Base-by-base conservation (phyloP, 2,113 vertebrate genomes). In the Lophius piscatorius region DNA sequence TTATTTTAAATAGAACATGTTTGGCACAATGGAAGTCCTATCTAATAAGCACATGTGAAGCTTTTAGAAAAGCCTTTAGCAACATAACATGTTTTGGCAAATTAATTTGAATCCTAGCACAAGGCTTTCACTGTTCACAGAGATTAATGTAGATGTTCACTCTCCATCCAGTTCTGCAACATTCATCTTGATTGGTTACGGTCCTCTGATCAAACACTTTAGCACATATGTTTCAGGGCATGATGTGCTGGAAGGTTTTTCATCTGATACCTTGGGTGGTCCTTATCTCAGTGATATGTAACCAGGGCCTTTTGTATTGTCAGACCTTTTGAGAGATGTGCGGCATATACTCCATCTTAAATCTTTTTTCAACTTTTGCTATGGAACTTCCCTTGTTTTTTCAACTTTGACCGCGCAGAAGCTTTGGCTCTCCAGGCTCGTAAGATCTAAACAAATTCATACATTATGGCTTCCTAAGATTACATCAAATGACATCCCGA, bases 201-300 rank as follows among this genome's bases (percentile, higher is more conserved):
- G 55, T 59, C 49, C 45, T 39, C 45, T 66, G 75, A 81, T 82
- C 76, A 78, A 83, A 76, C 48, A 35, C 28, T n/a, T 42, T 9
- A 50, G 68, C 68, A 74, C 71, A 55, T 71, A 65, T 74, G 70
- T 69, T 75, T 46, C 28, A 58, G 67, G 70, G 57, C 23, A 61
- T 77, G 56, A 80, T 81, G 61, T 50, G 48, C 74, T 68, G 68
- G 65, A 72, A 57, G 73, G 60, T 61, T 66, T 35, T 38, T 55
- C 55, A 48, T 74, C 57, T 69, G 26, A 78, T 55, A 34, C 60
- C 33, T 52, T 83, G 81, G 74, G 86, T 88, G 90, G 87, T 88
- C 86, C 59, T 72, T 73, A 78, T 79, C n/a, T n/a, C n/a, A n/a
- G n/a, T n/a, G n/a, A n/a, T n/a, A n/a, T n/a, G n/a, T n/a, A n/a